These are phyloP conservation scores for Candoia aspera DNA, from an alignment of 2,113 vertebrate genomes.

Conservation along the genomic window DNA sequence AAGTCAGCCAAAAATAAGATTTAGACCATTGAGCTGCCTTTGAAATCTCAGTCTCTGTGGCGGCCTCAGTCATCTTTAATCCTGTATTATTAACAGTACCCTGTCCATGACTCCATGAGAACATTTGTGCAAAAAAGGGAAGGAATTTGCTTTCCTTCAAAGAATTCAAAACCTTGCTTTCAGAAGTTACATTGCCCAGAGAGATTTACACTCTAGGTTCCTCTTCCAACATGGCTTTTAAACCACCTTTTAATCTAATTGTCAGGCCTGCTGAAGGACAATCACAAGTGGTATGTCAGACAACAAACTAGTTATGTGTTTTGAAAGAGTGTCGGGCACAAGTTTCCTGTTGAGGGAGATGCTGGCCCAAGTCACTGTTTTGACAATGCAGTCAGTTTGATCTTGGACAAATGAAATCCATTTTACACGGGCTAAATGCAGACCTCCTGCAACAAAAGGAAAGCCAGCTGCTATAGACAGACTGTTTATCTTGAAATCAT, in stretches of 20 bases:
- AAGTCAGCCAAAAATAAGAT: conserved; percentile 2
- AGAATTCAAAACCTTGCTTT: conserved; percentile 26
- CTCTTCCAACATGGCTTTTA: conserved; percentile 26
- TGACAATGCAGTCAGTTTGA: conserved; percentile 25
- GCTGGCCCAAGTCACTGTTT: conserved; percentile 16
- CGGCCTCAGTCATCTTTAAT: not conserved
- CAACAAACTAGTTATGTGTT: conserved; percentile 7
- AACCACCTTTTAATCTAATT: conserved; percentile 6
- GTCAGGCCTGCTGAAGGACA: conserved; percentile 20
- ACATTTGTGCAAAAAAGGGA: conserved; percentile 5
- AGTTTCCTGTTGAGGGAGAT: conserved; percentile 23
- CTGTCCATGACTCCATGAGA: not conserved
- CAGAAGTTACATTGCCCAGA: conserved; percentile 5
- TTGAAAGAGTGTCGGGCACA: not conserved
- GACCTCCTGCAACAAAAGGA: conserved; percentile 16
- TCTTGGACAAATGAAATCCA: conserved; percentile 26
- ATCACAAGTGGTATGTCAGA: conserved; percentile 13
- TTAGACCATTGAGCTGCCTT: not conserved
- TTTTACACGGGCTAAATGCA: conserved; percentile 21
- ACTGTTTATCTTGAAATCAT: conserved; percentile 39
- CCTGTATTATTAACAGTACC: not conserved
- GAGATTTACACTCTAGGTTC: conserved; percentile 25
- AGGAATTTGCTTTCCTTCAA: not conserved
- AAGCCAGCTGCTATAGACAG: conserved; percentile 21
- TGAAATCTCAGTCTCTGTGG: conserved; percentile 25